These are phyloP conservation scores for Atta texana DNA, from an alignment of 1,140 invertebrate species.

Conservation along the genomic window DNA sequence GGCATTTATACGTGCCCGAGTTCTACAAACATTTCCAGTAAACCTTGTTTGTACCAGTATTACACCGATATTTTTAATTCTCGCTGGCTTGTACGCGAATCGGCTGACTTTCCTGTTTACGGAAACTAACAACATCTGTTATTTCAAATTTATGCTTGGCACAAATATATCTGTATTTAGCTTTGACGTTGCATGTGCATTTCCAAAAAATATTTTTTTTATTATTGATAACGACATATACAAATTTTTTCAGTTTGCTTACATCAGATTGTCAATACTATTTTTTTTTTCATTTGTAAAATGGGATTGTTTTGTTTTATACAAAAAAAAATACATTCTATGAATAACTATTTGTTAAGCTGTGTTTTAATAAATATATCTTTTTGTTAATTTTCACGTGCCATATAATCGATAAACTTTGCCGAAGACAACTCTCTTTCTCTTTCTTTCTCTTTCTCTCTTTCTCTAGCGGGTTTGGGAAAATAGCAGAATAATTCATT, in stretches of 20 bases:
- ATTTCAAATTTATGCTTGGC: slow-evolving; percentile 59
- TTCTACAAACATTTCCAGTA: slow-evolving; percentile 60
- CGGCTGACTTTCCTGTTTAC: slow-evolving; percentile 58
- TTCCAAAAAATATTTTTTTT: slow-evolving; percentile 43
- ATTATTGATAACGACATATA: not conserved
- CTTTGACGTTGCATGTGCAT: slow-evolving; percentile 37
- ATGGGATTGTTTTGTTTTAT: not conserved
- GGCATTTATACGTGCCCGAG: slow-evolving; percentile 56
- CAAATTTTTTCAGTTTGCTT: slow-evolving; percentile 32
- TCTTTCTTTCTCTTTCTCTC: not conserved
- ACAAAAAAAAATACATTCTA: not conserved
- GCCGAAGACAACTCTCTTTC: slow-evolving; percentile 7
- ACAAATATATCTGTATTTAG: slow-evolving; percentile 47
- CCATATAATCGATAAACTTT: slow-evolving; percentile 28
- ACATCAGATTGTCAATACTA: slow-evolving; percentile 20
- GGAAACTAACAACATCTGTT: slow-evolving; percentile 54
- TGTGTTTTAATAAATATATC: slow-evolving; percentile 18
- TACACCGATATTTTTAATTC: slow-evolving; percentile 64
- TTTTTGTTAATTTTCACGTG: not conserved
- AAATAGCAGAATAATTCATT: slow-evolving; percentile 57
- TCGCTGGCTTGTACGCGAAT: slow-evolving; percentile 45
- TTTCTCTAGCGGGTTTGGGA: slow-evolving; percentile 19
- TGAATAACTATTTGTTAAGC: not conserved
- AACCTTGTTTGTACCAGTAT: slow-evolving; percentile 62
- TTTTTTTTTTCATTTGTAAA: slow-evolving; percentile 11